These are phyloP conservation scores for Pentalonia nigronervosa DNA, from an alignment of 1,140 invertebrate genomes.

Conservation along the genomic window DNA sequence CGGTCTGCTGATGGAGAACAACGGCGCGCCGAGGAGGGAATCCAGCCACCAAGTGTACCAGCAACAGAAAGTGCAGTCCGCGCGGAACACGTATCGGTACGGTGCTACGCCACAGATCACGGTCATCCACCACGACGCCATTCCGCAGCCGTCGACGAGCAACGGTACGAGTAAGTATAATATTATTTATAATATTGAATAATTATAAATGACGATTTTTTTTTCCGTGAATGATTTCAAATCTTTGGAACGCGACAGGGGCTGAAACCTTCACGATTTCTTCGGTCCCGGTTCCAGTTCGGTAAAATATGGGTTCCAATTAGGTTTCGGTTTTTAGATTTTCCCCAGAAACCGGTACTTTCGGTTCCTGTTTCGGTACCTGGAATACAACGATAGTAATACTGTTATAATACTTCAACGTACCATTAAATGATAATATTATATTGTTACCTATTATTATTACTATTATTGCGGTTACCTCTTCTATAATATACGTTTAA, in stretches of 20 bases:
- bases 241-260: too few relatives aligned
- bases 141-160: conserved; percentile 61
- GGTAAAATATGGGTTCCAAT: too few relatives aligned
- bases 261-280: too few relatives aligned
- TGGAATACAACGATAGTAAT: not conserved
- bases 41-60: not conserved
- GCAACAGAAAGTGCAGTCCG: conserved; percentile 56
- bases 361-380: too few relatives aligned
- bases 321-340: too few relatives aligned
- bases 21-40: not conserved
- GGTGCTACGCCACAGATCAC: conserved; percentile 81
- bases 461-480: not conserved
- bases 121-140: conserved; percentile 87
- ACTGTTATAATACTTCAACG: not conserved
- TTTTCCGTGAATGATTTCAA: too few relatives aligned
- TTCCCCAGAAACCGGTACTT: too few relatives aligned
- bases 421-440: not conserved
- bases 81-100: conserved; percentile 64
- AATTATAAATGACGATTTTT: too few relatives aligned
- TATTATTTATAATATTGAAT: not conserved
- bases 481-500: not conserved
- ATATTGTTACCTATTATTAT: not conserved
- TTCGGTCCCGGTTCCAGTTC: too few relatives aligned
- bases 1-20: conserved; percentile 42
- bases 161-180: conserved; percentile 57